These are phyloP conservation scores for Lampris incognitus DNA, from an alignment of 2,113 vertebrate species.

Conservation along the genomic window DNA sequence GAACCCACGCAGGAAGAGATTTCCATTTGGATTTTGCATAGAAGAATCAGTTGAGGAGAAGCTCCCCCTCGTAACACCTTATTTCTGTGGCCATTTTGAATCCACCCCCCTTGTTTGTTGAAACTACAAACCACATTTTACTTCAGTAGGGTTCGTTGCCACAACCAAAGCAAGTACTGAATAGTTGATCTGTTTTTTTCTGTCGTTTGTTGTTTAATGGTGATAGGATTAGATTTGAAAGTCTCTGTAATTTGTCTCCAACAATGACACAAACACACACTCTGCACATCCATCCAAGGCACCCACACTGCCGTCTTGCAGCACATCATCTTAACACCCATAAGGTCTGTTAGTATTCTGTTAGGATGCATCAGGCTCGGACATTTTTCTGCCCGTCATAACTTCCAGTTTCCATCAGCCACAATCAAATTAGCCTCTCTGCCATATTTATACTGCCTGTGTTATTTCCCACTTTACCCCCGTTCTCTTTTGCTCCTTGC, in stretches of 20 bases:
- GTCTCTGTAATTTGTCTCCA: no score
- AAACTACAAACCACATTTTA: no score
- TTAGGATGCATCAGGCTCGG: conserved; percentile 62
- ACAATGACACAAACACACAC: not conserved
- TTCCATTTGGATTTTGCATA: not conserved
- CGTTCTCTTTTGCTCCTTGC: conserved; percentile 68
- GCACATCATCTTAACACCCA: conserved; percentile 60
- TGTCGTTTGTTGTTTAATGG: no score
- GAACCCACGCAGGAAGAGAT: not conserved
- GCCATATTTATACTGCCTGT: conserved; percentile 73
- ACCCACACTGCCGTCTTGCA: conserved; percentile 51
- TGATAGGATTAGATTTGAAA: no score
- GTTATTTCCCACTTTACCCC: conserved; percentile 73
- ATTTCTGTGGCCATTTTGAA: not conserved
- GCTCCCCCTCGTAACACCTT: no score
- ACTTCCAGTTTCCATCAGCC: conserved; percentile 71
- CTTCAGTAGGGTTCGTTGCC: not conserved
- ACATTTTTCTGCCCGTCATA: conserved; percentile 63
- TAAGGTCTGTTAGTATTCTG: conserved; percentile 64
- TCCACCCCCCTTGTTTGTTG: not conserved
- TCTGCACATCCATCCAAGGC: conserved; percentile 28
- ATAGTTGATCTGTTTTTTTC: not conserved
- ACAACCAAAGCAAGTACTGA: not conserved
- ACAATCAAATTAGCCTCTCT: conserved; percentile 77
- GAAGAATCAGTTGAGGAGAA: not conserved